Evolutionary conservation across 2,113 vertebrate genomes (phyloP).

Genomic region (Ciconia maguari): DNA sequence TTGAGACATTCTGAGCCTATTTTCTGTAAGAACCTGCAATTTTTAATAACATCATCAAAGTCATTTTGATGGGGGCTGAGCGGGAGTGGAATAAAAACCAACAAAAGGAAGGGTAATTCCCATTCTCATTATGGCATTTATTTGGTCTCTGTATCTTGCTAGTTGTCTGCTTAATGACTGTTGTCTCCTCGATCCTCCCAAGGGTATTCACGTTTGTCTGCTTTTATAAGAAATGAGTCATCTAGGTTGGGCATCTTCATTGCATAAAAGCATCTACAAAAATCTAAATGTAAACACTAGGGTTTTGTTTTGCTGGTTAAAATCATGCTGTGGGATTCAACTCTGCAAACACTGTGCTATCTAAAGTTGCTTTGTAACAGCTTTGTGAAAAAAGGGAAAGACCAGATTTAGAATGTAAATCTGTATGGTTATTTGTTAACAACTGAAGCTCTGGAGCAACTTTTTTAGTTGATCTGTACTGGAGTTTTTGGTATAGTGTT

Average conservation of each 20-base stretch:
- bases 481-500: background rate
- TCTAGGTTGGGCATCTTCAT: background rate
- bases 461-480: background rate
- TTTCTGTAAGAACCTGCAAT: background rate
- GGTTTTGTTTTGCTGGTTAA: background rate
- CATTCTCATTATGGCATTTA: background rate
- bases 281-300: background rate
- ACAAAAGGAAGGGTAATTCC: constrained; percentile 6
- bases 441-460: background rate
- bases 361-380: background rate
- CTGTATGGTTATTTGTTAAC: background rate
- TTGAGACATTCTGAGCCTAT: background rate
- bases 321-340: background rate
- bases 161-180: background rate
- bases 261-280: background rate
- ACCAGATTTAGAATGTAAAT: background rate
- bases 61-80: background rate
- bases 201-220: background rate
- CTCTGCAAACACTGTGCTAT: background rate
- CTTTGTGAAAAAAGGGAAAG: background rate
- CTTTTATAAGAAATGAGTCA: background rate
- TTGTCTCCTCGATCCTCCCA: background rate
- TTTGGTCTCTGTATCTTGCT: background rate
- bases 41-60: constrained; percentile 12
- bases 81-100: background rate